Evolutionary conservation across 1,140 invertebrate genomes (phyloP), one percentile per base, ranked within the genome.

Genomic region (Bombus confusus): DNA sequence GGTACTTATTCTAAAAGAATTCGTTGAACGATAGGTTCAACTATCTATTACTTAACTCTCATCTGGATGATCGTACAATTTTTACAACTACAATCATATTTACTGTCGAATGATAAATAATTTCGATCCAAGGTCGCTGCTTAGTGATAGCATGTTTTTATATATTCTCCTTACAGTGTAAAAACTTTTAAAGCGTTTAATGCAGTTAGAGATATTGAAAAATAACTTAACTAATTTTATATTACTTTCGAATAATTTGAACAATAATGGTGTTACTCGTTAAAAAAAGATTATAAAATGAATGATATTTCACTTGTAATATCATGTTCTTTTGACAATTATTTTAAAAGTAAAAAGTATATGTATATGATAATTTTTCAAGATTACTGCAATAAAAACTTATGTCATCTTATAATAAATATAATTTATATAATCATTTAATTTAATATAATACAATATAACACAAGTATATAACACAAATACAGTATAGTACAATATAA

Each of bases 41-140:
- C 8, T 25, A 76, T 39, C 25, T 57, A 25, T 41, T 34, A 1
- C 68, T 72, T 41, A 41, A 37, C 37, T 2, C 37, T 37, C 37
- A 37, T 76, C 62, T 78, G 47, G 5, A 69, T 43, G 74, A 57
- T 41, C 8, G 37, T 9, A 71, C 43, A 25, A n/a, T 22, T n/a
- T 57, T 34, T 4, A 39, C n/a, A 15, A 28, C 3, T 39, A 31
- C 18, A 52, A 8, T 22, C 47, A 5, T 22, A 43, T 69, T 69
- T 77, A 12, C 34, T 78, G 75, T 39, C 28, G 64, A 28, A 39
- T 78, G 74, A 57, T 69, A 68, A 83, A 68, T 25, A 39, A 37
- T 68, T 4, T 5, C 4, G 25, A 9, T 18, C 12, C 25, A 64
- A 81, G 47, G 47, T 52, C 47, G 18, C 0, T 52, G 3, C 12